Percentiles rank a stretch among this genome's conserved stretches.
phyloP scores from a whole-genome alignment of 2,797 vertebrate genomes.

The Semaprochilodus insignis region DNA sequence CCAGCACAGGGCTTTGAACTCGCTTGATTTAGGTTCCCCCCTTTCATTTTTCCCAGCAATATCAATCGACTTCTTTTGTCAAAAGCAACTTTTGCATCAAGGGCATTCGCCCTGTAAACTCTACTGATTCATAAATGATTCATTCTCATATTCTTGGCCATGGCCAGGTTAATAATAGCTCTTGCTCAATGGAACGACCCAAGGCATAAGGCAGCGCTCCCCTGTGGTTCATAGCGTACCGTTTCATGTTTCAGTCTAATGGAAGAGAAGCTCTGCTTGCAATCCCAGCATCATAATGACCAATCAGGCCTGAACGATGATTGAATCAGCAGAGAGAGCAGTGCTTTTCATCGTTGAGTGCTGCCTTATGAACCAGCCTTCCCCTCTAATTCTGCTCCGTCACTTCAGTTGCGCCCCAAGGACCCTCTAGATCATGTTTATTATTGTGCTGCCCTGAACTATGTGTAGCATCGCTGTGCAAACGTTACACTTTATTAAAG shows the following conservation, averaged over 20 bases:
- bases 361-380: not conserved
- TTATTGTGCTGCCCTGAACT: not conserved
- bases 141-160: conserved; percentile 47
- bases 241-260: conserved; percentile 20
- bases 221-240: conserved; percentile 55
- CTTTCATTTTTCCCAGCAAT: conserved; percentile 23
- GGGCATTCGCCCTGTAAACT: conserved; percentile 39
- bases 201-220: conserved; percentile 53
- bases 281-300: conserved; percentile 23
- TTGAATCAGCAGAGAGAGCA: not conserved
- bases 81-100: conserved; percentile 29
- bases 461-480: not conserved
- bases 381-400: not conserved
- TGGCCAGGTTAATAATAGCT: conserved; percentile 62
- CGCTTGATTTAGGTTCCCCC: conserved; percentile 24
- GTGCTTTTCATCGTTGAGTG: not conserved
- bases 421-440: not conserved
- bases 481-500: not conserved
- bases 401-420: not conserved
- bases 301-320: conserved; percentile 12
- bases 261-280: conserved; percentile 30
- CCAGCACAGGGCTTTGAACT: conserved; percentile 14
- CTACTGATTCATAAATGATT: conserved; percentile 55
- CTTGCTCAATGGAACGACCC: conserved; percentile 61
- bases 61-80: conserved; percentile 35